phyloP scores from a whole-genome alignment of 2,797 vertebrate genomes.

The Periparus ater region DNA sequence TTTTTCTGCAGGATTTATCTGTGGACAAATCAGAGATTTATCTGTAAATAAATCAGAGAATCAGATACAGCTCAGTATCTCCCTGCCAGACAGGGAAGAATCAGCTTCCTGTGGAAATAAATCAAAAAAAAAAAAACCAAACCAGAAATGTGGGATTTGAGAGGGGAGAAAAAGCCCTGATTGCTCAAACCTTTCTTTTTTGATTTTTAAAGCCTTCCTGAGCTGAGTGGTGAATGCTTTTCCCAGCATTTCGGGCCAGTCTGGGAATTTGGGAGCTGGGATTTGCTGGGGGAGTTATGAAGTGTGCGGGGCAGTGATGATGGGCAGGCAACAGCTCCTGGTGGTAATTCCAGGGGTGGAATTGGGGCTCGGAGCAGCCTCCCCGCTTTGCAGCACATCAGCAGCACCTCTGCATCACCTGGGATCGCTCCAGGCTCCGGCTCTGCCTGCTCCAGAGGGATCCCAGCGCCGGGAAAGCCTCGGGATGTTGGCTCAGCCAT shows the following conservation, averaged over 20 bases:
- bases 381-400: background rate
- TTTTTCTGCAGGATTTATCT: background rate
- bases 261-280: slow-evolving; percentile 16
- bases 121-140: background rate
- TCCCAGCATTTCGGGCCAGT: background rate
- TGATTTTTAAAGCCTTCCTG: slow-evolving; percentile 7
- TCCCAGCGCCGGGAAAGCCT: background rate
- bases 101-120: background rate
- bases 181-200: background rate
- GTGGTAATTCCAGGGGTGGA: slow-evolving; percentile 25
- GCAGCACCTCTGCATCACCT: background rate
- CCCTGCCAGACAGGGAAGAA: background rate
- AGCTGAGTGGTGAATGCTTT: slow-evolving; percentile 21
- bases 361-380: background rate
- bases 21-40: background rate
- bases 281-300: slow-evolving; percentile 25
- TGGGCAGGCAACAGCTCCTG: slow-evolving; percentile 43
- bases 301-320: slow-evolving; percentile 10
- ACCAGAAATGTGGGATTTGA: background rate
- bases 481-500: background rate
- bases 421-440: background rate
- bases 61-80: background rate
- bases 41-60: background rate
- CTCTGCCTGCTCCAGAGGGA: background rate
- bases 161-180: background rate